Evolutionary conservation across 2,888 invertebrate species (phyloP).

Genomic region (Sarcophaga rosellei): DNA sequence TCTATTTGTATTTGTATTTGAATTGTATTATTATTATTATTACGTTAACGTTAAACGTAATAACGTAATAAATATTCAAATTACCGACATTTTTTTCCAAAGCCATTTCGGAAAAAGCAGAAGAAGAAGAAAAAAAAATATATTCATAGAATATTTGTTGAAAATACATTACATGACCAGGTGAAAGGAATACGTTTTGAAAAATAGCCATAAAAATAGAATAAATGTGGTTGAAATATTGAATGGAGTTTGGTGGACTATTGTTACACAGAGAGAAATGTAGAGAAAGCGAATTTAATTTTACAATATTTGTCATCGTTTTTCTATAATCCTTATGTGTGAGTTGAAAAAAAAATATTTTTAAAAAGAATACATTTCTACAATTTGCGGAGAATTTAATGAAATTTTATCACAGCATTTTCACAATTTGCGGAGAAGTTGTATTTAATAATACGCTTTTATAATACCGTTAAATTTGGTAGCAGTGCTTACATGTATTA

Average conservation of each 20-base stretch:
- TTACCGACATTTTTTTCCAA: constrained; percentile 65
- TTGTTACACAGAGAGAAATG: constrained; percentile 10
- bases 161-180: constrained; percentile 45
- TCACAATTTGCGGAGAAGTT: too few species aligned
- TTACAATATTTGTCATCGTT: too few species aligned
- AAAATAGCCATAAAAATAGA: neutral
- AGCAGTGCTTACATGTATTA: too few species aligned
- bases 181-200: constrained; percentile 34
- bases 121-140: too few species aligned
- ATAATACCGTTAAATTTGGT: too few species aligned
- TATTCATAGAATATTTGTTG: constrained; percentile 32
- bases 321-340: too few species aligned
- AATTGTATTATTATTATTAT: constrained; percentile 6
- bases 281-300: too few species aligned
- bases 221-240: neutral
- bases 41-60: constrained; percentile 53
- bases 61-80: constrained; percentile 72
- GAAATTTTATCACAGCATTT: too few species aligned
- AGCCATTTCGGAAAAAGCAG: neutral
- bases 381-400: too few species aligned
- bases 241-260: neutral
- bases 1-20: constrained; percentile 7
- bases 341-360: too few species aligned
- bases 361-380: too few species aligned
- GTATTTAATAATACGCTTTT: too few species aligned